Evolutionary conservation across 2,888 invertebrate genomes (phyloP).

Genomic region (Mechanitis mazaeus): DNA sequence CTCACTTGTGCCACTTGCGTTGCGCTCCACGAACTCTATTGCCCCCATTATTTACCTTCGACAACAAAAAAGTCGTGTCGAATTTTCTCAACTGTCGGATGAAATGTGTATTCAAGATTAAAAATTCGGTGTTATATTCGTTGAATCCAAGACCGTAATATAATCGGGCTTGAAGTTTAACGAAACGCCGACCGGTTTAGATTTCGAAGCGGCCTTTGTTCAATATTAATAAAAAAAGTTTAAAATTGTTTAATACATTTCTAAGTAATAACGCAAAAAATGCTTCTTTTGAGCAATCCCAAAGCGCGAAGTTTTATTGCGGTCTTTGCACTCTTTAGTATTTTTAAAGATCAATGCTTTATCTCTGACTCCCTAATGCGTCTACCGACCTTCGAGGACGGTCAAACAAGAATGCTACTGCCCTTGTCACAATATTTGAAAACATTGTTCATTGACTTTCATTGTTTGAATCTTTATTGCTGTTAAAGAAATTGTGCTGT

Average conservation of each 20-base stretch:
- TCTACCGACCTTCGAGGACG: constrained; percentile 51
- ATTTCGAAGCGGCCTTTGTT: constrained; percentile 41
- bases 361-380: constrained; percentile 42
- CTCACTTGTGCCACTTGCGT: constrained; percentile 41
- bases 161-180: constrained; percentile 43
- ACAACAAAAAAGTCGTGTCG: constrained; percentile 1
- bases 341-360: constrained; percentile 27
- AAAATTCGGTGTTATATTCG: neutral
- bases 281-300: constrained; percentile 27
- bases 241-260: constrained; percentile 32
- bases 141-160: constrained; percentile 38
- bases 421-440: constrained; percentile 23
- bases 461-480: constrained; percentile 12
- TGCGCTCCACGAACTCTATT: constrained; percentile 36
- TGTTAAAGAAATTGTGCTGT: neutral
- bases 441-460: constrained; percentile 12
- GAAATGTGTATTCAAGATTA: too few species aligned
- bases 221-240: constrained; percentile 30
- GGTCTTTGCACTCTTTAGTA: constrained; percentile 30
- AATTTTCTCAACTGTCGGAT: neutral
- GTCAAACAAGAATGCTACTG: constrained; percentile 39
- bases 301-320: constrained; percentile 24
- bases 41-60: constrained; percentile 15
- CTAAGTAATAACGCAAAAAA: constrained; percentile 29
- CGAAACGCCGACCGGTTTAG: constrained; percentile 50